Base-by-base conservation (phyloP, 2,888 invertebrate species). In the Pseudococcus viburni region DNA sequence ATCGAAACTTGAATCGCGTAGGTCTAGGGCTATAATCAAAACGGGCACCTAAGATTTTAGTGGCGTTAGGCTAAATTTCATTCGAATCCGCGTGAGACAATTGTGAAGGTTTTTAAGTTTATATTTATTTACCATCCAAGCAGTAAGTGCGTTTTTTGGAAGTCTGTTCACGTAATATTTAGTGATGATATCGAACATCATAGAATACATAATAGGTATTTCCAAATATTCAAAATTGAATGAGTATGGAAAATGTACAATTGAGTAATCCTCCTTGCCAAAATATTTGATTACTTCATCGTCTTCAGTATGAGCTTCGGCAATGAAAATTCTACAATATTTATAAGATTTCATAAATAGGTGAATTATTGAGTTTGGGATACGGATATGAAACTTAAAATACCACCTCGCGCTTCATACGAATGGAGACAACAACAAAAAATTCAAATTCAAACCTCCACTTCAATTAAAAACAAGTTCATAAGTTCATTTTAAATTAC, bases 201-300 rank as follows among this genome's bases (percentile, higher is more conserved):
- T 9, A 5, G 73, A 1, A 26, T 73, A 0, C 0, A 19, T 1
- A 26, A 33, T 33, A 12, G 12, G 33, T 73, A 0, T 0, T 0
- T 73, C 11, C 33, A 22, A 73, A 26, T 73, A 73, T 9, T 73
- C 26, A 59, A 59, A 59, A n/a, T 59, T 59, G n/a, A 59, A 59
- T 8, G 59, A 7, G 73, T 33, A 73, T 26, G 73, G 73, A 73
- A 73, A 73, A 26, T 73, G 73, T 9, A 33, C 17, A 22, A 73
- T 33, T 15, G 73, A 26, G 33, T 73, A 73, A 22, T 73, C 17
- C 19, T 73, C 9, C 19, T 33, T 22, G 0, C 73, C 73, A 26
- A 9, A 73, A 73, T 73, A 73, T 33, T 73, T 33, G 12, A 73
- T 26, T 4, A 73, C 12, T 26, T 73, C 26, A 0, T 26, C 1